Percentiles rank a stretch among this genome's conserved stretches.
phyloP scores from a whole-genome alignment of 1,140 invertebrate genomes.

The Lineus longissimus region DNA sequence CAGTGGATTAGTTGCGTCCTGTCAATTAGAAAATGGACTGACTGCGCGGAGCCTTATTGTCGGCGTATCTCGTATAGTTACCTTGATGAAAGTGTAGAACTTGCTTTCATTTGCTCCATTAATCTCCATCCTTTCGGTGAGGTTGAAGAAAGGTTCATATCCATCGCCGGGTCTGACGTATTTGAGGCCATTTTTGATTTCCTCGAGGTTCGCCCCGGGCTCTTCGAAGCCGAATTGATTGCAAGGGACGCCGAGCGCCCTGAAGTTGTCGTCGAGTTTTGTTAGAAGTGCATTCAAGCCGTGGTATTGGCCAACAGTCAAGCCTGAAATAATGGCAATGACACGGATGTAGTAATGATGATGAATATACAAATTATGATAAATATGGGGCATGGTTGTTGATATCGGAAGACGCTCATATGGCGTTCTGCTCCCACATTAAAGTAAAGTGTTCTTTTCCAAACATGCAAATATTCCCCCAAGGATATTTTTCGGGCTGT shows the following conservation, averaged over 20 bases:
- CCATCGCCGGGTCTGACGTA: constrained; percentile 61
- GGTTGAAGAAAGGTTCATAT: constrained; percentile 57
- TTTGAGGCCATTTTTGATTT: constrained; percentile 58
- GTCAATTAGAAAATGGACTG: too few species aligned
- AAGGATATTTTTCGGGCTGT: too few species aligned
- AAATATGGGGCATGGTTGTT: too few species aligned
- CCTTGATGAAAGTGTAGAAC: constrained; percentile 61
- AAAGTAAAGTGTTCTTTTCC: too few species aligned
- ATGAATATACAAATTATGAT: too few species aligned
- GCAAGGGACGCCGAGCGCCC: constrained; percentile 55
- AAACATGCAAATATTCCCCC: too few species aligned
- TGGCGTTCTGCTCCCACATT: too few species aligned
- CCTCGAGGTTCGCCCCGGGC: constrained; percentile 54
- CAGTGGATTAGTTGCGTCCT: too few species aligned
- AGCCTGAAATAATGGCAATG: neutral
- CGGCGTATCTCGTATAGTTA: constrained; percentile 21
- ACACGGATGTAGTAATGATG: too few species aligned
- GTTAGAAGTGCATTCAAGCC: constrained; percentile 29
- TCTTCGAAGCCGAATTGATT: constrained; percentile 59
- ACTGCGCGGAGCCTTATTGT: too few species aligned
- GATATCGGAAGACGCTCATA: too few species aligned
- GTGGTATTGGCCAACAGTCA: constrained; percentile 24
- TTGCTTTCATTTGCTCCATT: constrained; percentile 60
- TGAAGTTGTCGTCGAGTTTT: constrained; percentile 33
- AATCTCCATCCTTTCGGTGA: constrained; percentile 60